A percentile compares a stretch with the other conserved stretches of the same genome.
These are phyloP conservation scores for Alfaro cultratus DNA, from an alignment of 2,797 vertebrate genomes.

Conservation along the genomic window DNA sequence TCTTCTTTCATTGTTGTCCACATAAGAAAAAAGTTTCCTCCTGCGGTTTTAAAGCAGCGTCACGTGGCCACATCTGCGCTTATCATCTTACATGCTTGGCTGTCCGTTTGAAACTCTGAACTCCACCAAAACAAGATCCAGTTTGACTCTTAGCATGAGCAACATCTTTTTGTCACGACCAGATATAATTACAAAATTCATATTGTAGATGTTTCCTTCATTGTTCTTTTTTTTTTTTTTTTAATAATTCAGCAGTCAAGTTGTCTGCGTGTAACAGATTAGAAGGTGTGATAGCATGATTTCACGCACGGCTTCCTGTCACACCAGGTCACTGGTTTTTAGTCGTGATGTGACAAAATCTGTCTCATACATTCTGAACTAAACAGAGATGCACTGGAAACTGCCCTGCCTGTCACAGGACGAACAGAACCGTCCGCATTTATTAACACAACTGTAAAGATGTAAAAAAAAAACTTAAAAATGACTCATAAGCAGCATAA, in stretches of 20 bases:
- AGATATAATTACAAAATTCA: neutral
- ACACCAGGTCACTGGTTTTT: neutral
- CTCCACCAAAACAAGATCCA: neutral
- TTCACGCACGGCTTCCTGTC: neutral
- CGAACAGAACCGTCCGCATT: neutral
- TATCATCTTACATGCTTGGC: neutral
- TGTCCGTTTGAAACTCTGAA: neutral
- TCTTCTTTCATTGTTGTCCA: neutral
- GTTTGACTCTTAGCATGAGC: neutral
- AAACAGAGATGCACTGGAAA: neutral
- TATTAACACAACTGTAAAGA: neutral
- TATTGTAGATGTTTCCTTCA: neutral
- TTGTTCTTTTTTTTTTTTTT: no score
- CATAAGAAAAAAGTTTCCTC: neutral
- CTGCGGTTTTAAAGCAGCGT: neutral
- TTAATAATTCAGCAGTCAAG: neutral
- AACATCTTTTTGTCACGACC: neutral
- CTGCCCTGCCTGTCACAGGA: neutral
- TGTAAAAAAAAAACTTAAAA: neutral
- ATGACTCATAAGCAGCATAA: neutral
- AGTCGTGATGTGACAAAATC: neutral
- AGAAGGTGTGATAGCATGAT: no score
- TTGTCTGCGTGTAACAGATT: neutral
- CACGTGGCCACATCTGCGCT: neutral
- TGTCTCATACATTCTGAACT: neutral